Base-by-base conservation (phyloP, 2,797 vertebrate genomes). In the Pachyuromys duprasi region DNA sequence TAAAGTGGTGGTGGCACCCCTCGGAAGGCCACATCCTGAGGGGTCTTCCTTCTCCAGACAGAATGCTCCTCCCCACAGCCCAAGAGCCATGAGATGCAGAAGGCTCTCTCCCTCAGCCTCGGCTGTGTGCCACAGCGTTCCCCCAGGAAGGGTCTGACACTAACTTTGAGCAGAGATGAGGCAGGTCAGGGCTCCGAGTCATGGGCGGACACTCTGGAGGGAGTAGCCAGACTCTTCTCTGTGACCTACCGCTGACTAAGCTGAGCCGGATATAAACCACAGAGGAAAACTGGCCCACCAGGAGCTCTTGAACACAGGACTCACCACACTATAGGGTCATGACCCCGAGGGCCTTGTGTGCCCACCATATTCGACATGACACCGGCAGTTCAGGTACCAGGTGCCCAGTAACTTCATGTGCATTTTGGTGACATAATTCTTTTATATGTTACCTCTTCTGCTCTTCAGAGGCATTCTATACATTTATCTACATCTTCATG, bases 281-380 rank as follows among this genome's bases (percentile, higher is more conserved):
- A 57, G 63, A 72, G 14, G 67, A 45, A 57, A 39, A 28, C 15
- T 72, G 5, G 9, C n/a, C 57, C 67, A 57, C 49, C n/a, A 18
- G 22, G 80, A 67, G 55, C 55, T 0, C 45, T 13, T 20, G 5
- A 5, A 14, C 6, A 20, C 67, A 82, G 9, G 4, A 74, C 53
- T 4, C 76, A 45, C 14, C 4, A 8, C 33, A 14, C 55, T 36
- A 9, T 22, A 36, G 67, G 49, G 33, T 36, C 0, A 5, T 24
- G 33, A 0, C 6, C 26, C 20, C 3, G 13, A 45, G 63, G 24
- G 14, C 2, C 11, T 76, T 49, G 0, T 0, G 1, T 14, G 4
- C 36, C 80, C 7, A 26, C 14, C 26, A 13, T 17, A 36, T 82
- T 76, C n/a, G 33, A 55, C 5, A 18, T 26, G 57, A 83, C 31